phyloP scores from a whole-genome alignment of 2,888 invertebrate genomes.

The Scelioninae gen. 1 region DNA sequence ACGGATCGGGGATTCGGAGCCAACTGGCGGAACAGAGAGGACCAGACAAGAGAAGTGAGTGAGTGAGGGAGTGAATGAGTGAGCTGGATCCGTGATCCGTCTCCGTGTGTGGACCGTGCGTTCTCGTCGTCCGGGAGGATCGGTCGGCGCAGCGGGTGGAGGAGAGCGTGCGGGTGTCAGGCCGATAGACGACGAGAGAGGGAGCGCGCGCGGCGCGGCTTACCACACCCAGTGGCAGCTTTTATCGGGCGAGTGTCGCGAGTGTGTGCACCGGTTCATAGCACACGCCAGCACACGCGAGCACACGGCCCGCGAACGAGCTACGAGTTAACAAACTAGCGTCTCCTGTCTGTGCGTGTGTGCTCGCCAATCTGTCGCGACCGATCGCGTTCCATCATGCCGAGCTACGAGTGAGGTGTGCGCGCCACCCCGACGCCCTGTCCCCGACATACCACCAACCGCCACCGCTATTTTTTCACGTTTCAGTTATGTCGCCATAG shows the following conservation, averaged over 20 bases:
- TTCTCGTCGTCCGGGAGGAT: too few species aligned
- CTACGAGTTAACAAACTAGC: too few species aligned
- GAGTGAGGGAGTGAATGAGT: too few species aligned
- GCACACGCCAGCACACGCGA: conserved; percentile 23
- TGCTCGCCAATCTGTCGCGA: conserved; percentile 8
- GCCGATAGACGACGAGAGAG: conserved; percentile 5
- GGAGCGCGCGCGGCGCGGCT: conserved; percentile 75
- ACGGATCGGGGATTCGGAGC: too few species aligned
- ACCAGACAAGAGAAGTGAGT: too few species aligned
- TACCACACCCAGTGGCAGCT: conserved; percentile 83
- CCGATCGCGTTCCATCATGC: not conserved
- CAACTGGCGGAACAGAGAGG: too few species aligned
- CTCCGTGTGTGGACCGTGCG: too few species aligned
- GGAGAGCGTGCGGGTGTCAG: not conserved
- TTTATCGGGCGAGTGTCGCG: conserved; percentile 71
- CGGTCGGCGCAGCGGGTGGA: too few species aligned
- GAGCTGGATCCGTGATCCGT: too few species aligned
- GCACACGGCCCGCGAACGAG: not conserved
- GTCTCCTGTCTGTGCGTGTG: not conserved
- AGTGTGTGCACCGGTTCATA: conserved; percentile 5
- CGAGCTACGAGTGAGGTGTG: conserved; percentile 40
- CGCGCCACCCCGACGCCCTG: conserved; percentile 13
- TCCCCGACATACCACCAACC: too few species aligned
- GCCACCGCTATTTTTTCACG: conserved; percentile 5
- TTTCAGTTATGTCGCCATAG: conserved; percentile 57